Evolutionary conservation across 2,797 vertebrate species (phyloP).

Genomic region (Rhinichthys osculus): DNA sequence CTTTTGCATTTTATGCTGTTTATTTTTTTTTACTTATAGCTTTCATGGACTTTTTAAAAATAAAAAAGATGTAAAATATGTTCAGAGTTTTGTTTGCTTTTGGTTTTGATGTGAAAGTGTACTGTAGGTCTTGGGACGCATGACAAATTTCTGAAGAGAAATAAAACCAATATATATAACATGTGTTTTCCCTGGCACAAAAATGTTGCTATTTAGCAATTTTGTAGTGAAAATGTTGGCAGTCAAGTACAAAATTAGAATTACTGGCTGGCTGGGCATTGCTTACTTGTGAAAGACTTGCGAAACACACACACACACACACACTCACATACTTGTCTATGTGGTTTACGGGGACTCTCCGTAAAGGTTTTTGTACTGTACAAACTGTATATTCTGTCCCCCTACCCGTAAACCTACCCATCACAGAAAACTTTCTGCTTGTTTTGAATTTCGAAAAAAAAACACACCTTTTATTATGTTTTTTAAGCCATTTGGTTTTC

Average conservation of each 20-base stretch:
- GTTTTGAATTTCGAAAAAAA: background rate
- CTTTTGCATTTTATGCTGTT: background rate
- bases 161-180: background rate
- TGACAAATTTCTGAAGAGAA: background rate
- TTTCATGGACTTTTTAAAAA: background rate
- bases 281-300: constrained; percentile 14
- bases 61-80: background rate
- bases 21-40: background rate
- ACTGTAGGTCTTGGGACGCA: background rate
- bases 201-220: background rate
- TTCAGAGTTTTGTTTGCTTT: background rate
- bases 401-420: background rate
- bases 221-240: background rate
- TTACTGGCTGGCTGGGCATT: background rate
- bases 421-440: background rate
- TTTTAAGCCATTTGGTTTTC: background rate
- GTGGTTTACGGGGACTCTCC: background rate
- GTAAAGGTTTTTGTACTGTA: background rate
- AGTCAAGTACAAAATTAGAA: background rate
- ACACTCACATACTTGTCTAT: too few relatives aligned
- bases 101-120: background rate
- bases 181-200: background rate
- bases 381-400: background rate
- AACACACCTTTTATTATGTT: background rate
- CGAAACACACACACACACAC: background rate